A percentile compares a stretch with the other conserved stretches of the same genome.
These are phyloP conservation scores for Agrochola macilenta DNA, from an alignment of 2,888 invertebrate genomes.

Conservation along the genomic window DNA sequence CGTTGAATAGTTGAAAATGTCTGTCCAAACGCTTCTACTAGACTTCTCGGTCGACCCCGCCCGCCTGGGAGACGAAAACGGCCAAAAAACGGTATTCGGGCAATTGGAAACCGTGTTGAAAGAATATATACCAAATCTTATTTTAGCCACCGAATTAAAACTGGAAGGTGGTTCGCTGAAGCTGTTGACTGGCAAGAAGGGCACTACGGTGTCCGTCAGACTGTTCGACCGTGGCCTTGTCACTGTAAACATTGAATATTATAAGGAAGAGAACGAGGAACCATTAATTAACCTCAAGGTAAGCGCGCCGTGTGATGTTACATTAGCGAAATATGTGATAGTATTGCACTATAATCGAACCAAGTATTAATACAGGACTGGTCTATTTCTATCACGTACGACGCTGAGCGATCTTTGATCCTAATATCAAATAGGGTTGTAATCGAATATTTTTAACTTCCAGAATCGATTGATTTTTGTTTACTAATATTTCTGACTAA, in stretches of 20 bases:
- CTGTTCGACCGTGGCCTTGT: slow-evolving; percentile 94
- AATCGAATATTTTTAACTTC: not conserved
- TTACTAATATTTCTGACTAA: not conserved
- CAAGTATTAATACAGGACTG: slow-evolving; percentile 10
- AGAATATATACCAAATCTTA: slow-evolving; percentile 93
- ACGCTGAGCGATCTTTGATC: slow-evolving; percentile 29
- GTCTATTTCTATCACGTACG: slow-evolving; percentile 23
- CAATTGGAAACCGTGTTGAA: slow-evolving; percentile 93
- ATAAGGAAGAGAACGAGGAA: slow-evolving; percentile 93
- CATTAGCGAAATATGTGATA: slow-evolving; percentile 56
- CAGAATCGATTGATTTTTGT: slow-evolving; percentile 11
- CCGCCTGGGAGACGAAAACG: slow-evolving; percentile 92
- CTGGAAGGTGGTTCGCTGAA: slow-evolving; percentile 93
- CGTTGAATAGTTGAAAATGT: slow-evolving; percentile 89
- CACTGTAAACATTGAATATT: slow-evolving; percentile 96
- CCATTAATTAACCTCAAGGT: slow-evolving; percentile 95
- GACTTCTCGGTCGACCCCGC: slow-evolving; percentile 95
- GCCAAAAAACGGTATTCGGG: slow-evolving; percentile 92
- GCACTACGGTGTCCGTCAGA: slow-evolving; percentile 93
- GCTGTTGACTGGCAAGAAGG: slow-evolving; percentile 93
- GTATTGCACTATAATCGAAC: slow-evolving; percentile 24
- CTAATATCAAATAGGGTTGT: slow-evolving; percentile 15
- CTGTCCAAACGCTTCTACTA: slow-evolving; percentile 94
- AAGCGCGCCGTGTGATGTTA: slow-evolving; percentile 68
- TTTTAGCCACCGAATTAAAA: slow-evolving; percentile 92